These are phyloP conservation scores for Alexandromys fortis DNA, from an alignment of 2,113 vertebrate species.

Conservation along the genomic window DNA sequence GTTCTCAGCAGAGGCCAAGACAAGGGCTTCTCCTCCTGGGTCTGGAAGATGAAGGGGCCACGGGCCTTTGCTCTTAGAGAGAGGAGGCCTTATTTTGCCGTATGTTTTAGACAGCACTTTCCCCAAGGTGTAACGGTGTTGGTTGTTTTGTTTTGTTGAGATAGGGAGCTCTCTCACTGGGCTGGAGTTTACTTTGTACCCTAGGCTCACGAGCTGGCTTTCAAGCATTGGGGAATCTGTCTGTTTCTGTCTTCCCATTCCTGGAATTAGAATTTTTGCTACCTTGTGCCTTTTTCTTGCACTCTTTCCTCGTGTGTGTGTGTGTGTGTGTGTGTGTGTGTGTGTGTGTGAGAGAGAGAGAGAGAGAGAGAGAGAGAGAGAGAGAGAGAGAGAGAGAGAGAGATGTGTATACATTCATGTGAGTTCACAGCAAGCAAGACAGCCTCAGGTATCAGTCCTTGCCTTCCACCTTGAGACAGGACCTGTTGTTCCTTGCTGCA, in stretches of 20 bases:
- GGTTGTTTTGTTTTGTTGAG: not conserved
- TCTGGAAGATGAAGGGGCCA: not conserved
- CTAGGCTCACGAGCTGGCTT: not conserved
- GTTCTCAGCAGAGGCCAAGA: slow-evolving; percentile 22
- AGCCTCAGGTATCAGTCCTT: not conserved
- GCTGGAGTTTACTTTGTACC: not conserved
- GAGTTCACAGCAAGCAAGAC: not conserved
- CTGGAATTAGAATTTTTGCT: not conserved
- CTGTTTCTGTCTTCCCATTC: not conserved
- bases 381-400: too few relatives aligned
- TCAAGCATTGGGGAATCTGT: not conserved
- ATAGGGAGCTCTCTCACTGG: too few relatives aligned
- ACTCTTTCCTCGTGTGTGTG: not conserved
- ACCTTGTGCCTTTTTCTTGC: not conserved
- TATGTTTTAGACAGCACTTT: not conserved
- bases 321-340: not conserved
- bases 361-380: too few relatives aligned
- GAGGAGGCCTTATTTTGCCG: slow-evolving; percentile 13
- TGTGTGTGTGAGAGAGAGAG: too few relatives aligned
- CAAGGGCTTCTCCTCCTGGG: not conserved
- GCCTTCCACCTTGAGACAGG: not conserved
- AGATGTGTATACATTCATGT: not conserved
- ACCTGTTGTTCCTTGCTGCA: not conserved
- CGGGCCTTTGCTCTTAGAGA: not conserved
- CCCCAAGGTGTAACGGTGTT: not conserved